Percentiles rank a stretch among this genome's conserved stretches.
Evolutionary conservation across 2,797 vertebrate genomes (phyloP).

Genomic region (Pantherophis alleghaniensis): DNA sequence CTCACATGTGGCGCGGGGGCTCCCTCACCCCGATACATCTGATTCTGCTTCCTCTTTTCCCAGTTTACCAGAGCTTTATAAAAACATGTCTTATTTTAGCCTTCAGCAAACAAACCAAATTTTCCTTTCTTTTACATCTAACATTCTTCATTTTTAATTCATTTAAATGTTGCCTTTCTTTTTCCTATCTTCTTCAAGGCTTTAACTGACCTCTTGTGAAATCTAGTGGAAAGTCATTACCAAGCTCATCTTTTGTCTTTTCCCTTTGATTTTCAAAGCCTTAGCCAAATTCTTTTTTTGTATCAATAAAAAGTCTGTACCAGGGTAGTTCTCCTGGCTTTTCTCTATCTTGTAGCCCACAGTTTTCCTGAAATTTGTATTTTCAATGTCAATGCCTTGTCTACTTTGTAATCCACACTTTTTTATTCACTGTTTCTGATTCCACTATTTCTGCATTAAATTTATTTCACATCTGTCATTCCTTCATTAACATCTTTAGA

Average conservation of each 20-base stretch:
- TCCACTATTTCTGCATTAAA: background rate
- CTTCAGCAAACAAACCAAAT: background rate
- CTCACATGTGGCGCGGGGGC: background rate
- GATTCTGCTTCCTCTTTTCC: background rate
- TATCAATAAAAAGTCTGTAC: background rate
- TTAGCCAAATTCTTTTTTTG: background rate
- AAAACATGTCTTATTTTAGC: background rate
- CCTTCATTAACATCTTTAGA: background rate
- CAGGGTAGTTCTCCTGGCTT: background rate
- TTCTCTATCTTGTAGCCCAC: background rate
- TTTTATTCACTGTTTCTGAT: background rate
- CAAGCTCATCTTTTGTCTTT: background rate
- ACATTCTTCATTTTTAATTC: background rate
- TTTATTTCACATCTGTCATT: background rate
- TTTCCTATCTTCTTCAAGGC: background rate
- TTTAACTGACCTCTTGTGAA: background rate
- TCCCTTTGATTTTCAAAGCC: background rate
- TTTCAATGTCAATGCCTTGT: background rate
- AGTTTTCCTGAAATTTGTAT: background rate
- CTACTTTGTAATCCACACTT: background rate
- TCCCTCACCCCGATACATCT: background rate
- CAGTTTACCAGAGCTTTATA: background rate
- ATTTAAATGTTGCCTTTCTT: background rate
- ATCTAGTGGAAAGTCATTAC: background rate
- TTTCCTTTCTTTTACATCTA: background rate